These are phyloP conservation scores for Amphiprion ocellaris DNA, from an alignment of 2,113 vertebrate species.

Conservation along the genomic window DNA sequence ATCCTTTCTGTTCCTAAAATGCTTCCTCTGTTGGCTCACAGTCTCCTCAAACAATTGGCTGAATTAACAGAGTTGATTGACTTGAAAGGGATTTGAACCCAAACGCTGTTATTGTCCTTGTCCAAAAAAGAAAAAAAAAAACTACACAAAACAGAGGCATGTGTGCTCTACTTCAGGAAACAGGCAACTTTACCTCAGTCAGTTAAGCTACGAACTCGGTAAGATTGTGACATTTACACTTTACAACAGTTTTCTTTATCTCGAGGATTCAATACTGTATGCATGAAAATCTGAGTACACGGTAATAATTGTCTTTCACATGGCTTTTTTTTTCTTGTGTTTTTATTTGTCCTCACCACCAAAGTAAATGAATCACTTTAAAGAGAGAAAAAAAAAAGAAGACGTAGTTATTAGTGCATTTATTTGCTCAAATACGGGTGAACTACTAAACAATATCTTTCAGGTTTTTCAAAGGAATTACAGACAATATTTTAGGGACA, in stretches of 20 bases:
- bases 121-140: conserved; percentile 26
- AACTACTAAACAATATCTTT: conserved; percentile 54
- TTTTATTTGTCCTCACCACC: conserved; percentile 33
- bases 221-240: conserved; percentile 62
- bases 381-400: background rate
- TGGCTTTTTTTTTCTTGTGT: background rate
- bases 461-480: conserved; percentile 60
- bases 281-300: conserved; percentile 61
- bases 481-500: conserved; percentile 56
- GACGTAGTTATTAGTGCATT: conserved; percentile 41
- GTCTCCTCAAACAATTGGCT: background rate
- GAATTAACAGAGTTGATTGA: background rate
- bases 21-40: background rate
- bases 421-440: conserved; percentile 70
- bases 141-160: background rate
- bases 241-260: conserved; percentile 29
- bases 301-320: conserved; percentile 45
- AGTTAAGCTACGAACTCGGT: conserved; percentile 58
- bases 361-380: conserved; percentile 50
- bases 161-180: conserved; percentile 75
- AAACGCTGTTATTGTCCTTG: conserved; percentile 7
- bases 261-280: conserved; percentile 51
- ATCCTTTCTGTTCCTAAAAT: too few relatives aligned
- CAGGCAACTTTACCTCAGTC: conserved; percentile 79
- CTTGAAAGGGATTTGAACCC: conserved; percentile 39